Evolutionary conservation across 2,888 invertebrate species (phyloP), one percentile per base, ranked within the genome.

Genomic region (Stenodera caucasica): DNA sequence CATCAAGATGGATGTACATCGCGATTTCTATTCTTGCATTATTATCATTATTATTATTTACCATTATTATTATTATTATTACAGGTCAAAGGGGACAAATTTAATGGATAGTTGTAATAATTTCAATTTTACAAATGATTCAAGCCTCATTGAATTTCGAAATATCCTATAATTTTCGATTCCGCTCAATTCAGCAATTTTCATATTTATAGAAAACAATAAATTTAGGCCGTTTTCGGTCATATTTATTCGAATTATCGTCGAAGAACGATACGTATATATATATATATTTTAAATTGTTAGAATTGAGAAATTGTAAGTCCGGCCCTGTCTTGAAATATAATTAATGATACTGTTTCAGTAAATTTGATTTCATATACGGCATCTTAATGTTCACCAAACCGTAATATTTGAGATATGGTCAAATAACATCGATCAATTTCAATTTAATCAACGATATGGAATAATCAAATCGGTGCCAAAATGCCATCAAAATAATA

Each of bases 351-450:
- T 40, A 18, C 21, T 37, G 14, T 15, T 40, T 21, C 9, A 21
- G 21, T 40, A 40, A 18, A 40, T 40, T 40, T 11, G 11, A 40
- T 40, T 21, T 11, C 9, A 37, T 40, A 40, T 18, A 53, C 33
- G 49, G 33, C 21, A 32, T 49, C 54, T 58, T 53, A 49, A 58
- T 53, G 53, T 53, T 53, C 53, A 53, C 12, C 30, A 53, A 53
- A 57, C 45, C 26, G 53, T 52, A 57, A 57, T 57, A 33, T n/a
- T n/a, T 33, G 8, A 15, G 15, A 7, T 37, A 37, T 15, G 14
- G 8, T 37, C 37, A 15, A 40, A 18, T 40, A 40, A 12, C 7
- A 35, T 21, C 21, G 9, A 40, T 40, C 21, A 40, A 21, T 40
- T 40, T 40, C 11, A 11, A 40, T 15, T 15, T 37, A 15, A 37